Evolutionary conservation across 1,140 invertebrate species (phyloP).

Genomic region (Tribolium madens): DNA sequence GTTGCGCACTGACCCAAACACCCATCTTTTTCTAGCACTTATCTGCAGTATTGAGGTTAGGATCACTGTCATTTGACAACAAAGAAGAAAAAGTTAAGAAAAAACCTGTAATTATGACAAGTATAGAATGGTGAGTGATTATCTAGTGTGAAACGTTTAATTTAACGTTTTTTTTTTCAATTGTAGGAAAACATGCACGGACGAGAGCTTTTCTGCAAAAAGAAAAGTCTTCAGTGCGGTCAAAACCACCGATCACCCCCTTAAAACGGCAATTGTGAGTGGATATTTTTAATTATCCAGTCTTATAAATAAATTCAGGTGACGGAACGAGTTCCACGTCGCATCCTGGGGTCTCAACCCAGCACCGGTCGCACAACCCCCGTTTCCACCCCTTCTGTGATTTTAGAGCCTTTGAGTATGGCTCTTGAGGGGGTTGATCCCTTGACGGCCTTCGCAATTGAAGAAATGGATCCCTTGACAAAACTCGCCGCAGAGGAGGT

Average conservation of each 20-base stretch:
- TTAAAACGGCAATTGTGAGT: slow-evolving; percentile 70
- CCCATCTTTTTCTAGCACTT: background rate
- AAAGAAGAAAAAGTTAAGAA: background rate
- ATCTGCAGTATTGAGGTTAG: background rate
- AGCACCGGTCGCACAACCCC: slow-evolving; percentile 69
- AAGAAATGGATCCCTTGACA: slow-evolving; percentile 76
- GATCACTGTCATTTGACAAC: background rate
- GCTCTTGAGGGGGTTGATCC: slow-evolving; percentile 81
- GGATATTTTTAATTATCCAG: slow-evolving; percentile 21
- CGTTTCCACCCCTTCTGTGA: slow-evolving; percentile 65
- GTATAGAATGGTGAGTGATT: slow-evolving; percentile 4
- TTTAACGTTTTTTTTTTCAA: too few relatives aligned
- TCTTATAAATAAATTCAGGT: slow-evolving; percentile 60
- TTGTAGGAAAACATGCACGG: slow-evolving; percentile 23
- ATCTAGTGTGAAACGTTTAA: too few relatives aligned
- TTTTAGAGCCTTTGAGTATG: slow-evolving; percentile 71
- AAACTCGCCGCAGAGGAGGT: slow-evolving; percentile 75
- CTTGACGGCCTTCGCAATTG: slow-evolving; percentile 76
- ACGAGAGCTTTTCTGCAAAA: slow-evolving; percentile 10
- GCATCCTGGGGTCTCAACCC: slow-evolving; percentile 66
- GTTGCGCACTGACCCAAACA: background rate
- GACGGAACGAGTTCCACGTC: slow-evolving; percentile 66
- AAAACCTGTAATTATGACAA: background rate
- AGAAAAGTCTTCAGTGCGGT: background rate
- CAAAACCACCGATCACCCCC: slow-evolving; percentile 67